phyloP scores from a whole-genome alignment of 2,888 invertebrate species.

The Chydorus sphaericus region DNA sequence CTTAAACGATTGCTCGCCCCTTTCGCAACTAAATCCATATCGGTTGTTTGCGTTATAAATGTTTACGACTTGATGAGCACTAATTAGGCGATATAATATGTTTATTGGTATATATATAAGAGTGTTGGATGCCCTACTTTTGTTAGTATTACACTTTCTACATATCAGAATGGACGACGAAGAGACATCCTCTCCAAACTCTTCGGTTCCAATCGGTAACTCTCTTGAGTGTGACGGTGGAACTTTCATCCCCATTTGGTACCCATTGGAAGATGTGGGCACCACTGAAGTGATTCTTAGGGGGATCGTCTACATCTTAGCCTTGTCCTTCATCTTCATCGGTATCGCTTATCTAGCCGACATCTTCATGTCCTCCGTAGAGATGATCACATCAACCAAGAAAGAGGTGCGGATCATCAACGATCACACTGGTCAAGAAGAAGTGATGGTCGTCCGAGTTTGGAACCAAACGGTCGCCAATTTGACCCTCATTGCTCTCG shows the following conservation, averaged over 20 bases:
- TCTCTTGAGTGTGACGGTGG: constrained; percentile 61
- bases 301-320: constrained; percentile 75
- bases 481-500: constrained; percentile 94
- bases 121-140: too few species aligned
- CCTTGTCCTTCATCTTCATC: constrained; percentile 86
- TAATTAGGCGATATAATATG: too few species aligned
- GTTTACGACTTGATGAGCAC: too few species aligned
- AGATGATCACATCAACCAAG: constrained; percentile 96
- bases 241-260: constrained; percentile 75
- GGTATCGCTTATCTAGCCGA: constrained; percentile 98
- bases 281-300: constrained; percentile 63
- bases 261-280: constrained; percentile 57
- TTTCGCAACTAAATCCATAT: too few species aligned
- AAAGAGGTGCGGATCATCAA: constrained; percentile 76
- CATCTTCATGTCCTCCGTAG: constrained; percentile 97
- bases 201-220: too few species aligned
- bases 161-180: too few species aligned
- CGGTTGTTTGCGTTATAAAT: too few species aligned
- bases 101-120: too few species aligned
- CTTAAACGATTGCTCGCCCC: too few species aligned
- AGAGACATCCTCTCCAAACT: too few species aligned
- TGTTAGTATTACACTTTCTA: too few species aligned
- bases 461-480: constrained; percentile 99
- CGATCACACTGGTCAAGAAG: constrained; percentile 57
- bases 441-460: constrained; percentile 79